Conservation (phyloP, 2,113 vertebrate species). For the Pomatorhinus ruficollis region DNA sequence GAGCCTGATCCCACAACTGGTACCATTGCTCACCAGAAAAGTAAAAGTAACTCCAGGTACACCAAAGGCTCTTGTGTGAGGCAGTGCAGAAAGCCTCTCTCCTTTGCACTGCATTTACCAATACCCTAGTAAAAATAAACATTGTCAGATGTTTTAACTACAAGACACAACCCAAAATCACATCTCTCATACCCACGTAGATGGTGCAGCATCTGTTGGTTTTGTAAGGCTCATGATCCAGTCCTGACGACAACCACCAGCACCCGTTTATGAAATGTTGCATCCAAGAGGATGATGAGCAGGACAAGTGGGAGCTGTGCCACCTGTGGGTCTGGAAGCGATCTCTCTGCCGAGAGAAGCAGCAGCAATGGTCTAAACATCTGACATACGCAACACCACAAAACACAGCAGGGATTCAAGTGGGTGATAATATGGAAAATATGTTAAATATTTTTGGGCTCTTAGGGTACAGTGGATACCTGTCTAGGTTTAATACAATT, state of each 20-base stretch:
- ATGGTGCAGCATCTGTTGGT: background rate
- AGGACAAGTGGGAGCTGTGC: background rate
- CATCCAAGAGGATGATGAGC: background rate
- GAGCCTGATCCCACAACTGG: rapidly evolving
- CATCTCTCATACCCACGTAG: background rate
- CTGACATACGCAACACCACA: background rate
- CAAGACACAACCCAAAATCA: background rate
- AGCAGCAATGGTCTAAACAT: background rate
- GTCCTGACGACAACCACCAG: background rate
- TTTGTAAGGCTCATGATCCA: background rate
- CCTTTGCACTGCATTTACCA: background rate
- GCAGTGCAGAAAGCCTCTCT: background rate
- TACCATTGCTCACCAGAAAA: background rate
- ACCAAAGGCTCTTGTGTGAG: background rate
- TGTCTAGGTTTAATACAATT: background rate
- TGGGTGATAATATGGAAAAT: background rate
- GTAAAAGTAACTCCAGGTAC: background rate
- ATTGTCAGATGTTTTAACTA: background rate
- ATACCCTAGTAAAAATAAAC: background rate
- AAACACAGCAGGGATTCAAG: background rate
- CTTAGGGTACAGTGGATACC: background rate
- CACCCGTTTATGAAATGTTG: background rate
- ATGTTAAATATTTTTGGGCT: background rate
- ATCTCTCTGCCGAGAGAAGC: rapidly evolving
- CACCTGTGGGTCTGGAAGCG: background rate